A percentile compares a stretch with the other conserved stretches of the same genome.
These are phyloP conservation scores for Girardinus metallicus DNA, from an alignment of 2,797 vertebrate species.

Conservation along the genomic window DNA sequence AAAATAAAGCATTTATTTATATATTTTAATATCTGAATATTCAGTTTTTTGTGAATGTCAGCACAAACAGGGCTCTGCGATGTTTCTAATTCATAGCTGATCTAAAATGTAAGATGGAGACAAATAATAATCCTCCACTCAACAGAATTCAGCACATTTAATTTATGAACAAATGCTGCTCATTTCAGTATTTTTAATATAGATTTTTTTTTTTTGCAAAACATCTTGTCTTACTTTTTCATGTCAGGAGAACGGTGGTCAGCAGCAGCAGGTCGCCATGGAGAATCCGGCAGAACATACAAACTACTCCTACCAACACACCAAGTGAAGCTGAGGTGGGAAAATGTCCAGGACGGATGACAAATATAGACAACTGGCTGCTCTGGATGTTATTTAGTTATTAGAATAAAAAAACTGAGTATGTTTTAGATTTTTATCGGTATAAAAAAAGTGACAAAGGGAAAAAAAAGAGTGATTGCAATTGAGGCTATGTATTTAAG, in stretches of 20 bases:
- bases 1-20: background rate
- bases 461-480: background rate
- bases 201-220: background rate
- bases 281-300: conserved; percentile 88
- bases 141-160: background rate
- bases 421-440: background rate
- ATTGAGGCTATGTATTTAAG: background rate
- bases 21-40: background rate
- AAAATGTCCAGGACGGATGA: background rate
- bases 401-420: background rate
- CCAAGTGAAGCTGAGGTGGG: conserved; percentile 87
- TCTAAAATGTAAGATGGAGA: background rate
- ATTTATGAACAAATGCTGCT: background rate
- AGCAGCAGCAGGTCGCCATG: conserved; percentile 89
- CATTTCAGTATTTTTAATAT: background rate
- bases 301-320: conserved; percentile 94
- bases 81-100: background rate
- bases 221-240: background rate
- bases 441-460: background rate
- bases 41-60: background rate
- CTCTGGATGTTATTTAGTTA: background rate
- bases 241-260: conserved; percentile 86
- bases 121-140: background rate
- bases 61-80: background rate
- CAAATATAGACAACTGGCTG: background rate